These are phyloP conservation scores for Psittacula echo DNA, from an alignment of 2,797 vertebrate genomes.

Conservation along the genomic window DNA sequence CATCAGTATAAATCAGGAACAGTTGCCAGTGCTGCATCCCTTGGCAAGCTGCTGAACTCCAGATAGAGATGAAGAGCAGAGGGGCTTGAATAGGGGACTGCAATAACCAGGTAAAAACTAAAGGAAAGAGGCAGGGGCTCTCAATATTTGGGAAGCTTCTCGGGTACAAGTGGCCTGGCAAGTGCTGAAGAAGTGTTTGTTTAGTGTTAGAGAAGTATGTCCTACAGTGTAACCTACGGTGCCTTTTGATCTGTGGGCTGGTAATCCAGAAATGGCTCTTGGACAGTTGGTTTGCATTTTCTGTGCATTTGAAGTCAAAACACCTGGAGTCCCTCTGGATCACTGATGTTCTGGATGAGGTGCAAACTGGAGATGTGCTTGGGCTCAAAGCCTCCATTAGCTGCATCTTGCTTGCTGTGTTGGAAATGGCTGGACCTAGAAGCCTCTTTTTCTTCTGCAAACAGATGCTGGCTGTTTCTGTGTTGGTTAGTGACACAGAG, in stretches of 20 bases:
- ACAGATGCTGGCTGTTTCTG: neutral
- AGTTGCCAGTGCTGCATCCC: neutral
- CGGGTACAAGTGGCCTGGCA: neutral
- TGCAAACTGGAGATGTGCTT: neutral
- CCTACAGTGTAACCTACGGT: neutral
- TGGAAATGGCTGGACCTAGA: neutral
- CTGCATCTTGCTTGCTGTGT: neutral
- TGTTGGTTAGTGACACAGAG: neutral
- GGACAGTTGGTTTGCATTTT: neutral
- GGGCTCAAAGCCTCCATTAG: neutral
- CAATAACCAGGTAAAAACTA: neutral
- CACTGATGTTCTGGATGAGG: neutral
- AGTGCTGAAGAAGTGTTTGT: neutral
- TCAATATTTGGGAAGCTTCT: neutral
- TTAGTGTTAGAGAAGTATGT: neutral
- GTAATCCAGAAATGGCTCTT: neutral
- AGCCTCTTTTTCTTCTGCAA: neutral
- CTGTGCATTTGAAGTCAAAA: neutral
- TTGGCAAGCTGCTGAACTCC: neutral
- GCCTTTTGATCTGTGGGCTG: neutral
- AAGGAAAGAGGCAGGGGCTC: neutral
- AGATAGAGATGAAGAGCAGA: neutral
- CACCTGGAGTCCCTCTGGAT: neutral
- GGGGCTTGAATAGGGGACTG: neutral
- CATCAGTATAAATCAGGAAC: conserved; percentile 7